Conservation (phyloP, 2,888 invertebrate species). For the Diarsia dahlii region DNA sequence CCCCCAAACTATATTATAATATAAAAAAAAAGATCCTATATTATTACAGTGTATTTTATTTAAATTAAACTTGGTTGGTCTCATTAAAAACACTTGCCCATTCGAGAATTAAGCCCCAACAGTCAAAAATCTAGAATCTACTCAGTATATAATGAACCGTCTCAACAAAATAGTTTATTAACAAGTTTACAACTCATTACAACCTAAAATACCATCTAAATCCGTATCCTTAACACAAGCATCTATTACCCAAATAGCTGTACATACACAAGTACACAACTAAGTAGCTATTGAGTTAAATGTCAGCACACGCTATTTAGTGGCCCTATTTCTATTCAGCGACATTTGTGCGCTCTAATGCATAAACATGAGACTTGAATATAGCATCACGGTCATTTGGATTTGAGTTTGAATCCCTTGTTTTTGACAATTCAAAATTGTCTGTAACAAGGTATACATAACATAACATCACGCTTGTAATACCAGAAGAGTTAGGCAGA, state of each 20-base stretch:
- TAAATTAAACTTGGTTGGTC: too few species aligned
- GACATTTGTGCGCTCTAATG: slow-evolving; percentile 53
- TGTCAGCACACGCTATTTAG: slow-evolving; percentile 53
- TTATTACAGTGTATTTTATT: too few species aligned
- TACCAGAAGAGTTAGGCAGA: too few species aligned
- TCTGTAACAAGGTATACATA: too few species aligned
- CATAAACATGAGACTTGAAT: slow-evolving; percentile 41
- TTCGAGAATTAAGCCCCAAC: too few species aligned
- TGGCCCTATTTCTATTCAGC: slow-evolving; percentile 31
- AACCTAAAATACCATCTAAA: slow-evolving; percentile 24
- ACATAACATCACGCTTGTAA: too few species aligned
- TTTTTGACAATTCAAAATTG: not conserved
- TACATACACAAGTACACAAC: not conserved
- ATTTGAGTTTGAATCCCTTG: not conserved
- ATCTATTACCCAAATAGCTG: slow-evolving; percentile 40
- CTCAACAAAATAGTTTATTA: not conserved
- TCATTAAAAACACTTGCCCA: too few species aligned
- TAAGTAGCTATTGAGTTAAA: slow-evolving; percentile 29
- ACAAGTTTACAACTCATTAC: not conserved
- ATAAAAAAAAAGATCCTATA: too few species aligned
- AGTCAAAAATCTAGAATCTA: not conserved
- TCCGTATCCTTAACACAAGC: slow-evolving; percentile 19
- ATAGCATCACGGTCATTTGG: slow-evolving; percentile 23
- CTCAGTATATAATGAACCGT: not conserved
- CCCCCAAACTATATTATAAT: too few species aligned